These are phyloP conservation scores for Koerneria pararmatus DNA, from an alignment of 2,888 invertebrate genomes.

Conservation along the genomic window DNA sequence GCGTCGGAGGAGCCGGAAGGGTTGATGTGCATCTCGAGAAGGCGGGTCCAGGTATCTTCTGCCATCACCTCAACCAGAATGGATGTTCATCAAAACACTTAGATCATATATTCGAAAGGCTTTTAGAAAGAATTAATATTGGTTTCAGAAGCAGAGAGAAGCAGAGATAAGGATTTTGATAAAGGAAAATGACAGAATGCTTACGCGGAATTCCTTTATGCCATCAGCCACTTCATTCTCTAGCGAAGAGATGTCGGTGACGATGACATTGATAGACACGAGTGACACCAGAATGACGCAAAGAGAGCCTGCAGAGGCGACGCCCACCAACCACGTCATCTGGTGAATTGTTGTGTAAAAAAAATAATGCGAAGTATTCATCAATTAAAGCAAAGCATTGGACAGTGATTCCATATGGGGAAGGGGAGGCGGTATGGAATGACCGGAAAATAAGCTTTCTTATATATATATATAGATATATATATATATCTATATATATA, in stretches of 20 bases:
- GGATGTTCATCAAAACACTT: too few species aligned
- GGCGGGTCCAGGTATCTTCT: conserved; percentile 22
- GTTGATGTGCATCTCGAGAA: conserved; percentile 22
- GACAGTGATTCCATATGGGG: too few species aligned
- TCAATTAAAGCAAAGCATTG: too few species aligned
- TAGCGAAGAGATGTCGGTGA: conserved; percentile 41
- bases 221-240: conserved; percentile 35
- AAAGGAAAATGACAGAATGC: too few species aligned
- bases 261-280: conserved; percentile 37
- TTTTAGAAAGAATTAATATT: background rate
- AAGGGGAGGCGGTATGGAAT: too few species aligned
- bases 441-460: too few species aligned
- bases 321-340: conserved; percentile 28
- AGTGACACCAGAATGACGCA: conserved; percentile 37
- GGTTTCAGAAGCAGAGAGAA: background rate
- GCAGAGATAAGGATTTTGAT: too few species aligned
- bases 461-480: too few species aligned
- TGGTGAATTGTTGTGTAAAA: too few species aligned
- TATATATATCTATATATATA: too few species aligned
- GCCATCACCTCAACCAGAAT: conserved; percentile 23
- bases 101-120: too few species aligned
- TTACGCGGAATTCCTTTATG: conserved; percentile 36
- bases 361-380: too few species aligned
- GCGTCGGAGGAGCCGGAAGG: conserved; percentile 23
- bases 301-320: conserved; percentile 36